Conservation (phyloP, 2,113 vertebrate genomes). For the Aegithalos caudatus region DNA sequence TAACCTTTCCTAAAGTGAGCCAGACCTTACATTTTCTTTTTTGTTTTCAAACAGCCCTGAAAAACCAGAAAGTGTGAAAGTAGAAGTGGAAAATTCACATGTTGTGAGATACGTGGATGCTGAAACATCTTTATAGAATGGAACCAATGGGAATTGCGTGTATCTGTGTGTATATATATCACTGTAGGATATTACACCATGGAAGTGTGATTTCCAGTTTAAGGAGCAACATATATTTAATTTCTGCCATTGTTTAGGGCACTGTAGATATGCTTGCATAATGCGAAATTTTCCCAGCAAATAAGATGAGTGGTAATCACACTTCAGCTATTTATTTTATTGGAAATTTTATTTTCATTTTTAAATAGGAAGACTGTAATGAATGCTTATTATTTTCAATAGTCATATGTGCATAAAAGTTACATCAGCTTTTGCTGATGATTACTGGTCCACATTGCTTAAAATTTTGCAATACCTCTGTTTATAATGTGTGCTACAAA, state of each 20-base stretch:
- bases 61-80: constrained; percentile 86
- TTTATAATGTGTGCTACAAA: constrained; percentile 28
- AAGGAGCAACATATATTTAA: constrained; percentile 51
- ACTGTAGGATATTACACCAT: constrained; percentile 56
- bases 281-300: constrained; percentile 36
- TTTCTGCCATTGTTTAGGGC: constrained; percentile 54
- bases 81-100: constrained; percentile 80
- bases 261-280: constrained; percentile 60
- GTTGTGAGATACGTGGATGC: constrained; percentile 76
- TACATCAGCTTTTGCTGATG: constrained; percentile 41
- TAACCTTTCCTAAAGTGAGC: background rate
- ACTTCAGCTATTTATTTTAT: constrained; percentile 79
- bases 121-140: constrained; percentile 88
- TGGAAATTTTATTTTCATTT: constrained; percentile 59
- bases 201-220: constrained; percentile 61
- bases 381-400: constrained; percentile 49
- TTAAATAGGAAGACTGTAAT: constrained; percentile 65
- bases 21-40: constrained; percentile 10
- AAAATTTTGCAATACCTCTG: constrained; percentile 32
- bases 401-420: constrained; percentile 40
- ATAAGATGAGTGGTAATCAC: constrained; percentile 63
- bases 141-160: constrained; percentile 41
- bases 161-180: constrained; percentile 48
- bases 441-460: constrained; percentile 50
- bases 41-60: constrained; percentile 83